Evolutionary conservation across 2,888 invertebrate species (phyloP).

Genomic region (Disparrhopalites patrizii): DNA sequence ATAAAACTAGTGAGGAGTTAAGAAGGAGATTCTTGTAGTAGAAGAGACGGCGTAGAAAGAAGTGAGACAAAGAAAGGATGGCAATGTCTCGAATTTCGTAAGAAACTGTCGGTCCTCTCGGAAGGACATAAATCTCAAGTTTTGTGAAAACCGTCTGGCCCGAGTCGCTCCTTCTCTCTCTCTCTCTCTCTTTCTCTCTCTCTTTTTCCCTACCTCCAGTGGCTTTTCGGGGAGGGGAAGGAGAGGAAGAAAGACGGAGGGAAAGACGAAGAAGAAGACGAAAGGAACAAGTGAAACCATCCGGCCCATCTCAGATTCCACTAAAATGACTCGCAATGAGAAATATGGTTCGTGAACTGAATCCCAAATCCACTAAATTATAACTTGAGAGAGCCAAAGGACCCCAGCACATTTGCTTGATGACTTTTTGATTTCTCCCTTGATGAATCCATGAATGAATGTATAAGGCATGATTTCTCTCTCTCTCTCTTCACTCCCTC

Average conservation of each 20-base stretch:
- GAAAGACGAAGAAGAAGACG: neutral
- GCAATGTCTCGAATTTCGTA: slow-evolving; percentile 22
- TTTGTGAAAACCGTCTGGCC: slow-evolving; percentile 22
- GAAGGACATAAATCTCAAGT: slow-evolving; percentile 24
- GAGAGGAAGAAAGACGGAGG: neutral
- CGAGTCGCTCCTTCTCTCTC: too few relatives aligned
- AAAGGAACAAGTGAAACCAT: slow-evolving; percentile 4
- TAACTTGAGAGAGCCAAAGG: slow-evolving; percentile 14
- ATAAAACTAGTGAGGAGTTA: too few relatives aligned
- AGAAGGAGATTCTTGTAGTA: neutral
- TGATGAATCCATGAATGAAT: slow-evolving; percentile 23
- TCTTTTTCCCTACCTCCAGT: neutral
- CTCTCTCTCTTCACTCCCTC: neutral
- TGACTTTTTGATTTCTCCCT: slow-evolving; percentile 33
- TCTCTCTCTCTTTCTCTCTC: neutral
- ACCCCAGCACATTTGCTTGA: slow-evolving; percentile 27
- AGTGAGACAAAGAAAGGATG: slow-evolving; percentile 12
- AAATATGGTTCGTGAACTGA: slow-evolving; percentile 30
- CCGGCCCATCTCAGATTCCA: slow-evolving; percentile 13
- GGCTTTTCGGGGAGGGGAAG: neutral
- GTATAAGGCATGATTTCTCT: neutral
- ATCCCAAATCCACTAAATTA: slow-evolving; percentile 31
- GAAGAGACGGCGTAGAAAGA: too few relatives aligned
- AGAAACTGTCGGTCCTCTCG: slow-evolving; percentile 15
- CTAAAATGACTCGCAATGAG: slow-evolving; percentile 23